phyloP scores from a whole-genome alignment of 1,140 invertebrate species.

The Scaptodrosophila lebanonensis region DNA sequence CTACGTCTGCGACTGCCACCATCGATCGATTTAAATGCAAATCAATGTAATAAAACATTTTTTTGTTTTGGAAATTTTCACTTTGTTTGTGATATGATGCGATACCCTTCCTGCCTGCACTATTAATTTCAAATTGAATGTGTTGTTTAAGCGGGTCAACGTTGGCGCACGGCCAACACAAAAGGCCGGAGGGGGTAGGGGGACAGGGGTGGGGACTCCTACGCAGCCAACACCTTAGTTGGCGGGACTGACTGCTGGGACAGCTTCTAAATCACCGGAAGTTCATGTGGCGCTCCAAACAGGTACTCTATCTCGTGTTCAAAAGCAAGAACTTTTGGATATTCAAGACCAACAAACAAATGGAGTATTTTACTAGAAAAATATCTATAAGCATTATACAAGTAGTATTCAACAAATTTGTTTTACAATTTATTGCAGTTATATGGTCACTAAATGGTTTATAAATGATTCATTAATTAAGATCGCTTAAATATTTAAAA shows the following conservation, averaged over 20 bases:
- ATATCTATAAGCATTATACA: too few relatives aligned
- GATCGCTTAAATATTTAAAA: too few relatives aligned
- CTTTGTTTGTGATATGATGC: constrained; percentile 23
- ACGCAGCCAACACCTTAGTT: constrained; percentile 43
- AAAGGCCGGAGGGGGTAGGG: constrained; percentile 3
- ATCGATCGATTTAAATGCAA: constrained; percentile 75
- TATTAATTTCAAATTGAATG: constrained; percentile 67
- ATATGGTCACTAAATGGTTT: too few relatives aligned
- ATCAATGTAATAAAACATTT: constrained; percentile 74
- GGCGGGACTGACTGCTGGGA: constrained; percentile 5
- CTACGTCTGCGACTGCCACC: too few relatives aligned
- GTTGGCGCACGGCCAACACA: too few relatives aligned
- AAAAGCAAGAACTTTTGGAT: too few relatives aligned
- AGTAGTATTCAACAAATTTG: too few relatives aligned
- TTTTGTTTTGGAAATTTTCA: constrained; percentile 21
- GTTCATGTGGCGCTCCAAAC: constrained; percentile 67
- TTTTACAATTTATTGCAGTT: too few relatives aligned
- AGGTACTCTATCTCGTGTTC: too few relatives aligned
- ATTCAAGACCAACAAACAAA: too few relatives aligned
- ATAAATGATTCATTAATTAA: too few relatives aligned
- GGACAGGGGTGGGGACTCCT: constrained; percentile 39
- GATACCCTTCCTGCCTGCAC: constrained; percentile 27
- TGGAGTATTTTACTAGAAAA: too few relatives aligned
- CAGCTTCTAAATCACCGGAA: constrained; percentile 48
- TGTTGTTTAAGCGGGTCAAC: constrained; percentile 14